Base-by-base conservation (phyloP, 2,113 vertebrate genomes). In the Euleptes europaea region DNA sequence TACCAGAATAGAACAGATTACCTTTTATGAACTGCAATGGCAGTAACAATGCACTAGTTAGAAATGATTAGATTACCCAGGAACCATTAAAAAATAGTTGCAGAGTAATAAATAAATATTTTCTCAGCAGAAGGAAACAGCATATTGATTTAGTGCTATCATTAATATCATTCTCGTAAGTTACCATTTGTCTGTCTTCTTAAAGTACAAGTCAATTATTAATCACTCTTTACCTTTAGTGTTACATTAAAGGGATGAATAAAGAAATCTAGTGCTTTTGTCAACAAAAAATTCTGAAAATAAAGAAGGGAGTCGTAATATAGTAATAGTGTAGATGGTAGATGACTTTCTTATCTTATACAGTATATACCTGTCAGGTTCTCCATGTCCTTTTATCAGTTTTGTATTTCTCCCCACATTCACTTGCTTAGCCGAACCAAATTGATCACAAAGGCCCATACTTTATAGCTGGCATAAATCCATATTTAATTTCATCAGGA, bases 401-500 rank as follows among this genome's bases (percentile, higher is more conserved):
- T 60, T 83, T 86, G 1, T 57, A 31, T 85, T 47, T 85, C 21
- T n/a, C 51, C 23, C 38, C 49, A 35, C 23, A 71, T 40, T 88
- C 38, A 23, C 4, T 57, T 42, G n/a, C 10, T 78, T 47, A 80
- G 31, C 12, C 44, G 60, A 0, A 83, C 14, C 5, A 84, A 23
- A 47, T 78, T 35, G 76, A 33, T 40, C 47, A 78, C 47, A 80
- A 66, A 71, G 26, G 6, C 51, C 54, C 67, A 82, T 15, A 78
- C 1, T 44, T 49, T 7, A 11, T 31, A 71, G 10, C 4, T 69
- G 74, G 17, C 57, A 78, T 81, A 92, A 89, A 79, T 77, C 31
- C 9, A 1, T 72, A 70, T 85, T 86, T 89, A 90, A 84, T 84
- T 80, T 88, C 83, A 88, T 31, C n/a, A 78, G 47, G 54, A 44